Percentiles rank a stretch among this genome's conserved stretches.
These are phyloP conservation scores for Momotus momota DNA, from an alignment of 2,797 vertebrate species.

Conservation along the genomic window DNA sequence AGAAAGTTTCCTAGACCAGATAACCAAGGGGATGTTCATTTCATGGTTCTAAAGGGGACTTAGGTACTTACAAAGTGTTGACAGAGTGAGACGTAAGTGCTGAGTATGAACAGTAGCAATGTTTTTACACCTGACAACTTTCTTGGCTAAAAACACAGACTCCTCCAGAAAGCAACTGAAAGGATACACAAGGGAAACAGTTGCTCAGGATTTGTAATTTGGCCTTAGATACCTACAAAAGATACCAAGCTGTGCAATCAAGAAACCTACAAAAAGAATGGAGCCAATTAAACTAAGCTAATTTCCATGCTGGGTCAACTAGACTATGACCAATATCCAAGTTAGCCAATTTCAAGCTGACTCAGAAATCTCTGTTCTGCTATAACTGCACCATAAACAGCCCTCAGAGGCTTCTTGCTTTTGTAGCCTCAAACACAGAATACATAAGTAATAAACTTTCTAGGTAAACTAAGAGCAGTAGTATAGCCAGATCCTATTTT, in stretches of 20 bases:
- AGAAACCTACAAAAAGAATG: background rate
- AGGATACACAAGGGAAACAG: background rate
- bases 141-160: slow-evolving; percentile 12
- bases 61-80: background rate
- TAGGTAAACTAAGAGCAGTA: background rate
- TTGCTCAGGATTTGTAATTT: background rate
- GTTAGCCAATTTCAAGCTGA: background rate
- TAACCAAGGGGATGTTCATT: slow-evolving; percentile 14
- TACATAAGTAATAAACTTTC: background rate
- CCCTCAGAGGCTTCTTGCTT: background rate
- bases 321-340: slow-evolving; percentile 5
- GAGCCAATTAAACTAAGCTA: background rate
- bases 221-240: background rate
- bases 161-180: background rate
- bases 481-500: background rate
- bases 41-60: background rate
- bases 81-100: background rate
- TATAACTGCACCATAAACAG: background rate
- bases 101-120: slow-evolving; percentile 4
- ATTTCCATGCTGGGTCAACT: background rate
- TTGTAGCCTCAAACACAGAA: background rate
- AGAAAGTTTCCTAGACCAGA: background rate
- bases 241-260: background rate
- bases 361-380: background rate
- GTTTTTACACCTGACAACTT: slow-evolving; percentile 35